These are phyloP conservation scores for Hippopotamus amphibius DNA, from an alignment of 2,113 vertebrate species.

Conservation along the genomic window DNA sequence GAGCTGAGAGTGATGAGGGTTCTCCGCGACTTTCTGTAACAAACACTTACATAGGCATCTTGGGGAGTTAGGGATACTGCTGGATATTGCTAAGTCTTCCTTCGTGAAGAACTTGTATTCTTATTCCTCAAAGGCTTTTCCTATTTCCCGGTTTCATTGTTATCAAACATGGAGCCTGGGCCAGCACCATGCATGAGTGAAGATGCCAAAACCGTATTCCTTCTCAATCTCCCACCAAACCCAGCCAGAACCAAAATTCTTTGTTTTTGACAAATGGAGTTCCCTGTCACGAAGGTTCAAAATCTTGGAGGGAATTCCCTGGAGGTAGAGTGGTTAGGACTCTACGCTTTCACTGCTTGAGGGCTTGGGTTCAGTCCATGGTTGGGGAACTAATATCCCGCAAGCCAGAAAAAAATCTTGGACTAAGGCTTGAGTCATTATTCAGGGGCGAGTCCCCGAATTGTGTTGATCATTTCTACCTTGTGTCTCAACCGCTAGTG, in stretches of 20 bases:
- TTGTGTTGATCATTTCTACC: neutral
- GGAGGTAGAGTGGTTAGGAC: neutral
- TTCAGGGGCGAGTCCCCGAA: neutral
- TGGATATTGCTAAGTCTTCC: neutral
- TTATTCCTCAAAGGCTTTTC: slow-evolving; percentile 34
- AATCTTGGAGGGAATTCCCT: neutral
- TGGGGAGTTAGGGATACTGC: neutral
- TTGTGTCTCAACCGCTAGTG: neutral
- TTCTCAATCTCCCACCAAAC: neutral
- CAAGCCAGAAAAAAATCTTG: neutral
- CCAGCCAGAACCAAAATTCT: neutral
- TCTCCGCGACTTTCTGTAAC: neutral
- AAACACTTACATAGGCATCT: neutral
- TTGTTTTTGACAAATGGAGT: neutral
- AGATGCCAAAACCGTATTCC: neutral
- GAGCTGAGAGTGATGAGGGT: neutral
- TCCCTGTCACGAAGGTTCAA: neutral
- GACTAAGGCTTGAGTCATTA: neutral
- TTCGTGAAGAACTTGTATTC: slow-evolving; percentile 4
- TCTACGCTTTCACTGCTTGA: too few species aligned
- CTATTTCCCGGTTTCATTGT: slow-evolving; percentile 30
- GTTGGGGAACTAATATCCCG: neutral
- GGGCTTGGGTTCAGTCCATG: neutral
- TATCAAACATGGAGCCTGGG: neutral
- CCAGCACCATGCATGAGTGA: neutral